Base-by-base conservation (phyloP, 2,113 vertebrate genomes). In the Eupsittula cactorum region DNA sequence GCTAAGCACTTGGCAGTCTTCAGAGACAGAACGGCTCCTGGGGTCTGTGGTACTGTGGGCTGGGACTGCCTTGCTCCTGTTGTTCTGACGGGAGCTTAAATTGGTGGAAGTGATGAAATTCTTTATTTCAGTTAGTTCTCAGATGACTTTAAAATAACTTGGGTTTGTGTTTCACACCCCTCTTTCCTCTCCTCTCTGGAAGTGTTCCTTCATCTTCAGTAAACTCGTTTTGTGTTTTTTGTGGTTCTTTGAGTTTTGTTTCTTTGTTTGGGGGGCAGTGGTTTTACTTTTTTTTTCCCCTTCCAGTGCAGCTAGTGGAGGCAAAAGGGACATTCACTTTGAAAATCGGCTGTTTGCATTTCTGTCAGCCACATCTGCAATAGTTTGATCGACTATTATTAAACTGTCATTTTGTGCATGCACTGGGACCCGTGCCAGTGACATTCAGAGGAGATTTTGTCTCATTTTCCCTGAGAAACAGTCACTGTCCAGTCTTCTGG, bases 231-330 rank as follows among this genome's bases (percentile, higher is more conserved):
- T 50, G 14, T 63, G n/a, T 4, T 29, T 29, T 55, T 35, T 64
- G 25, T 37, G 29, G 24, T 12, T 18, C 11, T 19, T 47, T 12
- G 21, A 5, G 2, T 10, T 41, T 13, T 76, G 25, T 33, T 11
- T 18, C 37, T 73, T 41, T 73, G 41, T 42, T 55, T 74, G 33
- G 37, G 3, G 6, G 21, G 3, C 64, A 24, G n/a, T 18, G 8
- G 1, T 33, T 75, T 20, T 6, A 5, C 27, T 23, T 24, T 16
- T 16, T 16, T 3, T 13, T 4, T 3, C 3, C 3, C 7, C 37
- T 29, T 13, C 15, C 35, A 13, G 21, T 31, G 39, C 50, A 68
- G 42, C 14, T 68, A 35, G 12, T 64, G 29, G 47, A 76, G 27
- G 63, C 50, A 62, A 24, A 79, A 88, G 55, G 7, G 18, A 21